Evolutionary conservation across 2,797 vertebrate genomes (phyloP), one percentile per base, ranked within the genome.

Genomic region (Bryconaethiops microstoma): DNA sequence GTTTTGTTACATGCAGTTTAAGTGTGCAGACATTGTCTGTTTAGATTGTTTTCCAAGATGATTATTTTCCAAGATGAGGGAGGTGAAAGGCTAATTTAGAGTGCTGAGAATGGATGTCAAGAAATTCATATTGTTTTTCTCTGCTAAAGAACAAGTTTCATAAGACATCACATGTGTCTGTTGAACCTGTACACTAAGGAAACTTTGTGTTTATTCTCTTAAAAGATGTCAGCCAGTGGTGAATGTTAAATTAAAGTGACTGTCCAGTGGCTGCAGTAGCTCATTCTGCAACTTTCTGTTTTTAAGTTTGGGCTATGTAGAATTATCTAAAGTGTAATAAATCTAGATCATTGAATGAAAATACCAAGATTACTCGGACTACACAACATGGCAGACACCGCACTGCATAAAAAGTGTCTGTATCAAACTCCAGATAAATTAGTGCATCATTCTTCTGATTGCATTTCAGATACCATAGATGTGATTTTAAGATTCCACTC

Each of bases 401-500:
- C 10, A 40, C 8, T 67, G 64, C 29, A 65, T 55, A 39, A 59
- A 14, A 57, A 16, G 2, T 4, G 65, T 57, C 48, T 21, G 25
- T 63, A 63, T 0, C 2, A 45, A 54, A 35, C 25, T 64, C 7
- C 52, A 59, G 48, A 14, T 45, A 21, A n/a, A 77, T 48, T 40
- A 42, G 74, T 78, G 19, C 29, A 2, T 19, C 14, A 25, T 10
- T 16, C 59, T 78, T 76, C 39, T 87, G 60, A 25, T 83, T 65
- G 12, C 48, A 50, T 50, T 2, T 50, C 87, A 99, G 98, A 93
- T 99, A 99, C 87, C 98, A 99, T 93, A 96, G 97, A 76, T 99
- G 98, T 93, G 98, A 99, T 92, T 99, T 99, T 93, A 98, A 95
- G 92, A 99, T 99, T 91, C 97, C 98, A 1, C 94, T 99, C 5